Conservation (phyloP, 2,888 invertebrate species). For the Junonia oenone region DNA sequence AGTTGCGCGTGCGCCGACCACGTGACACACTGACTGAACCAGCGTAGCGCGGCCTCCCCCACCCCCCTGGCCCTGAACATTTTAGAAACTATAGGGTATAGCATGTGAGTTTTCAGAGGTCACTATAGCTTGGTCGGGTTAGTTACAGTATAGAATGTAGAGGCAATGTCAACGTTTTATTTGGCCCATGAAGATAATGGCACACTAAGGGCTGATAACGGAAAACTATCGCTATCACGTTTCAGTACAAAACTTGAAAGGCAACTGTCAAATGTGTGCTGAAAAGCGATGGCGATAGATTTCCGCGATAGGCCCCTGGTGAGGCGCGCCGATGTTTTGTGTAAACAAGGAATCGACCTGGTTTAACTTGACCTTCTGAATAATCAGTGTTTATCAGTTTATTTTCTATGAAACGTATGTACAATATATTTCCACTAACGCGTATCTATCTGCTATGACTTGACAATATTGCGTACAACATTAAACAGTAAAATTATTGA, state of each 20-base stretch:
- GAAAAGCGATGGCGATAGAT: too few species aligned
- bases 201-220: too few species aligned
- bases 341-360: background rate
- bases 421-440: background rate
- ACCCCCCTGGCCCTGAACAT: slow-evolving; percentile 16
- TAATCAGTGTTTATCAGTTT: background rate
- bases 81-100: slow-evolving; percentile 2
- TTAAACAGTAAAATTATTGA: background rate
- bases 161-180: slow-evolving; percentile 65
- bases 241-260: too few species aligned
- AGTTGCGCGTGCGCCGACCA: slow-evolving; percentile 71
- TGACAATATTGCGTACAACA: background rate
- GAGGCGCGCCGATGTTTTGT: slow-evolving; percentile 22
- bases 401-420: background rate
- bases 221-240: too few species aligned
- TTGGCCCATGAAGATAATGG: slow-evolving; percentile 52
- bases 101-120: slow-evolving; percentile 6
- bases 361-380: background rate
- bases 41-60: slow-evolving; percentile 35
- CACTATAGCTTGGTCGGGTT: slow-evolving; percentile 37
- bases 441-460: background rate
- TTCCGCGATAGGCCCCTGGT: too few species aligned
- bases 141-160: slow-evolving; percentile 49
- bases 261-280: too few species aligned
- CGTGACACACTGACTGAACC: slow-evolving; percentile 68